These are phyloP conservation scores for Alaudala cheleensis DNA, from an alignment of 2,113 vertebrate genomes.

Conservation along the genomic window DNA sequence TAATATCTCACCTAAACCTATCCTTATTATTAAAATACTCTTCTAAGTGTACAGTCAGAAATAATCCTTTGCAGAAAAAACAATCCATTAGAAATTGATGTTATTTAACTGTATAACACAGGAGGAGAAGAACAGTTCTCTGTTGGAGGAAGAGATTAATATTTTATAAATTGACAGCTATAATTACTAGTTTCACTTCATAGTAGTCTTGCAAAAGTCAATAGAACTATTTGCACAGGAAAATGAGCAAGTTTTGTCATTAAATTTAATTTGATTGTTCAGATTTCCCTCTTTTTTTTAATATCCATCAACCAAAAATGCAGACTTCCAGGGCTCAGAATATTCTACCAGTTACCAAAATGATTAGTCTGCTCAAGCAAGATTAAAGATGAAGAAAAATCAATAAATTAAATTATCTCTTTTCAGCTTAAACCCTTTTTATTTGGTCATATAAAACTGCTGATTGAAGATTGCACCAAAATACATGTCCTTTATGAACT, in stretches of 20 bases:
- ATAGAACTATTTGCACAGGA: not conserved
- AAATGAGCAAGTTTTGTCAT: not conserved
- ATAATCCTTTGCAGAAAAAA: not conserved
- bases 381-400: not conserved
- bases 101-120: not conserved
- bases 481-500: not conserved
- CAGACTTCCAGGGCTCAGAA: not conserved
- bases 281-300: not conserved
- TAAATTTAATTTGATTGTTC: not conserved
- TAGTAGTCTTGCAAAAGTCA: not conserved
- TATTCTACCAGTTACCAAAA: not conserved
- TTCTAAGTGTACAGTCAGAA: not conserved
- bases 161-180: not conserved
- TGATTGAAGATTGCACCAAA: not conserved
- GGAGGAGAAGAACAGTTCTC: not conserved
- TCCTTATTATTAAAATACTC: not conserved
- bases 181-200: not conserved
- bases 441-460: not conserved
- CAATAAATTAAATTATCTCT: not conserved
- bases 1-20: not conserved
- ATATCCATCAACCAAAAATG: not conserved
- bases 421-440: not conserved
- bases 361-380: not conserved
- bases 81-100: not conserved
- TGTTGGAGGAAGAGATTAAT: not conserved